These are phyloP conservation scores for Holothuria glaberrima DNA, from an alignment of 35 echinoderm and acorn worm species.

Conservation along the genomic window DNA sequence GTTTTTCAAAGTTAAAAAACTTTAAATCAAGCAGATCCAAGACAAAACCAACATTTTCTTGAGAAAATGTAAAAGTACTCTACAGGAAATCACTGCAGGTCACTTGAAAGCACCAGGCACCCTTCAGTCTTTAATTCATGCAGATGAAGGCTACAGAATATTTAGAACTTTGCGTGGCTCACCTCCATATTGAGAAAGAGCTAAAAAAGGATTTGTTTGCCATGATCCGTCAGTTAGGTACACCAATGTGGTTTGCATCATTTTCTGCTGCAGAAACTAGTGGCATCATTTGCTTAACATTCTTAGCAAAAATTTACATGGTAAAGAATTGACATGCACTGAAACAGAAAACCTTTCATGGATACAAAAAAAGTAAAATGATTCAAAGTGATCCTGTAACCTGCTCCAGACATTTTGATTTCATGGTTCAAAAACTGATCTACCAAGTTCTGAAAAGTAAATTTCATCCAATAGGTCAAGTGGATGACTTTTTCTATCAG, in stretches of 20 bases:
- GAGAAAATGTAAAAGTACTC: not conserved
- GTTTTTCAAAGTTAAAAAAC: conserved; percentile 37
- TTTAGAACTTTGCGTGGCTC: conserved; percentile 64
- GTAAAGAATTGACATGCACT: conserved; percentile 21
- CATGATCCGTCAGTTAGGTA: conserved; percentile 59
- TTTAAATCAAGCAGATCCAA: conserved; percentile 37
- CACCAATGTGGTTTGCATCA: conserved; percentile 63
- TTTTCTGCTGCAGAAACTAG: conserved; percentile 63
- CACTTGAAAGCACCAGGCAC: conserved; percentile 30
- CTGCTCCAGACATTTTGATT: conserved; percentile 68
- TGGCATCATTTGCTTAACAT: conserved; percentile 59
- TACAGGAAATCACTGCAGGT: conserved; percentile 27
- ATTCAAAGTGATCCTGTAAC: conserved; percentile 59
- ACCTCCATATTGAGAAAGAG: conserved; percentile 68
- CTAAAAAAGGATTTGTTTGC: conserved; percentile 58
- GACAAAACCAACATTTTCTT: not conserved
- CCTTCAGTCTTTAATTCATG: conserved; percentile 13
- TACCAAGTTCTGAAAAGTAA: too few species aligned
- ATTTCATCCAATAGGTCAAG: conserved; percentile 53
- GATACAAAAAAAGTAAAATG: too few species aligned
- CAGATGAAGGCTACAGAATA: conserved; percentile 61
- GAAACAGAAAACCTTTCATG: conserved; percentile 37
- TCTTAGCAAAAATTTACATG: conserved; percentile 48
- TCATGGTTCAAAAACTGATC: conserved; percentile 31
- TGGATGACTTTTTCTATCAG: conserved; percentile 55